These are phyloP conservation scores for Pelecanus crispus DNA, from an alignment of 2,113 vertebrate species.

Conservation along the genomic window DNA sequence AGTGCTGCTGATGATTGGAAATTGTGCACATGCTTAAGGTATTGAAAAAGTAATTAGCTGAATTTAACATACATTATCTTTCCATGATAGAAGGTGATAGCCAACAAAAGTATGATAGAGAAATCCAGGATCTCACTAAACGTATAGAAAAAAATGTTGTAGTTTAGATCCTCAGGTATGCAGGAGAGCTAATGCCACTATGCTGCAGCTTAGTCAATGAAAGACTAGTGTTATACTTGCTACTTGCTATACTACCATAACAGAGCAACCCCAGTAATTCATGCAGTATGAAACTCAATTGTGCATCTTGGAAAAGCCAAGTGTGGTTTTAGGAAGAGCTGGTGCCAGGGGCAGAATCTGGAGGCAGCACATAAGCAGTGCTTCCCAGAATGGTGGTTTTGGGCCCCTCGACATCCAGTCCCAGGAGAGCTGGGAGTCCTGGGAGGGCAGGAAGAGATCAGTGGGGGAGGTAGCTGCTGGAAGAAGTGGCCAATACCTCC, in stretches of 20 bases:
- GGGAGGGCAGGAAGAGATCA: not conserved
- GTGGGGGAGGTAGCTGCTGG: not conserved
- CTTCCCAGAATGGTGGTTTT: not conserved
- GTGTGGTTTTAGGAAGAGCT: not conserved
- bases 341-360: not conserved
- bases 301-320: not conserved
- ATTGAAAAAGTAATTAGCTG: not conserved
- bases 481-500: not conserved
- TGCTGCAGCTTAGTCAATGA: not conserved
- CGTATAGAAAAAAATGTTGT: not conserved
- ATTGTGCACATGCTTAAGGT: not conserved
- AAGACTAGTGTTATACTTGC: not conserved
- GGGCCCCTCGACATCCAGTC: not conserved
- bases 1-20: not conserved
- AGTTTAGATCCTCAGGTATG: not conserved
- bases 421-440: not conserved
- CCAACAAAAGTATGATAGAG: not conserved
- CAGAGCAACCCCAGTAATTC: not conserved
- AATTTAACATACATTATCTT: not conserved
- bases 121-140: not conserved
- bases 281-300: not conserved
- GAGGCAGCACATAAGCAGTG: not conserved
- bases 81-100: not conserved
- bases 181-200: not conserved
- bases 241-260: not conserved